Conservation (phyloP, 2,888 invertebrate species). For the Apodemia hepburni region DNA sequence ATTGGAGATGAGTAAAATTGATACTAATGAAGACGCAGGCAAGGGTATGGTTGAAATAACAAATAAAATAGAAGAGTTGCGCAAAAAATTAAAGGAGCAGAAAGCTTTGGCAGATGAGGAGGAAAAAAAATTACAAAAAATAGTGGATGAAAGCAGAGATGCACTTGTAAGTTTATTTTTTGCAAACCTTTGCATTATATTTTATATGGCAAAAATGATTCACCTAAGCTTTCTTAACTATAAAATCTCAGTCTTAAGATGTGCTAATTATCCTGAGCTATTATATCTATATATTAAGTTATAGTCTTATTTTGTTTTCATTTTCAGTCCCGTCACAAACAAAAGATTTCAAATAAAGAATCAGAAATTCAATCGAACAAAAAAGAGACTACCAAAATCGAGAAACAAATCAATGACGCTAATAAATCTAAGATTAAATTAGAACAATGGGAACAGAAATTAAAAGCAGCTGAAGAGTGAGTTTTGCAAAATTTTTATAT, state of each 20-base stretch:
- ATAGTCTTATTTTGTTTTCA: neutral
- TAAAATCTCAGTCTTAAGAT: too few species aligned
- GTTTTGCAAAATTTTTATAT: constrained; percentile 28
- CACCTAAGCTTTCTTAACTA: too few species aligned
- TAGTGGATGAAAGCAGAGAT: constrained; percentile 61
- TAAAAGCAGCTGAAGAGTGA: constrained; percentile 67
- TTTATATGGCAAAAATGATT: neutral
- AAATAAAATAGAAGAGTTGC: constrained; percentile 50
- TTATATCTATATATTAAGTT: neutral
- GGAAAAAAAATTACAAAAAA: constrained; percentile 57
- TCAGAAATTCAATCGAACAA: constrained; percentile 77
- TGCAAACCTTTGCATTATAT: neutral
- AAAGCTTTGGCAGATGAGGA: constrained; percentile 55
- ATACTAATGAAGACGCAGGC: constrained; percentile 54
- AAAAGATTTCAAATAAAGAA: constrained; percentile 82
- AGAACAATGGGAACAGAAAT: constrained; percentile 69
- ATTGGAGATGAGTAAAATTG: constrained; percentile 49
- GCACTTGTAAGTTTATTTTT: constrained; percentile 50
- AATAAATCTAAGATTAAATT: constrained; percentile 79
- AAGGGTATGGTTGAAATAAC: constrained; percentile 46
- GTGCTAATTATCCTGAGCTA: too few species aligned
- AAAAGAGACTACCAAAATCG: constrained; percentile 74
- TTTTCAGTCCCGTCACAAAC: constrained; percentile 81
- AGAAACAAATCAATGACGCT: constrained; percentile 80
- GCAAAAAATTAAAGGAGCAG: constrained; percentile 51